Percentiles rank a stretch among this genome's conserved stretches.
These are phyloP conservation scores for Otolemur garnettii DNA, from an alignment of 2,113 vertebrate species.

Conservation along the genomic window DNA sequence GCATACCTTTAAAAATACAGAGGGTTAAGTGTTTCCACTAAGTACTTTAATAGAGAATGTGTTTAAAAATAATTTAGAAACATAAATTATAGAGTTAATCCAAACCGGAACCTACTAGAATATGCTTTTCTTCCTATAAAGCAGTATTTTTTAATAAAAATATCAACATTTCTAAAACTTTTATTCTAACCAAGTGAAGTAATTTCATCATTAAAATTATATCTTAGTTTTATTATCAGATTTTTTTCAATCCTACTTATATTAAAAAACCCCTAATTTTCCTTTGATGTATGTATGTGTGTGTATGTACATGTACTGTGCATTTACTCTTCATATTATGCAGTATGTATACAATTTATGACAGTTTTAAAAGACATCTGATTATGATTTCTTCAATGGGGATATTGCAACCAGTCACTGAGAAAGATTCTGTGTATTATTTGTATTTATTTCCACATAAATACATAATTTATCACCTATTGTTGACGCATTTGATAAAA, in stretches of 20 bases:
- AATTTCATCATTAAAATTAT: neutral
- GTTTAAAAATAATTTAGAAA: neutral
- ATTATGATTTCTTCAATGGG: neutral
- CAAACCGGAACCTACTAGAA: neutral
- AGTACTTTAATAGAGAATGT: neutral
- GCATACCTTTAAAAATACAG: neutral
- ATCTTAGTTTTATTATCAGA: neutral
- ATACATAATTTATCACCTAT: neutral
- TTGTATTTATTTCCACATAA: slow-evolving; percentile 8
- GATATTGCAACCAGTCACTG: neutral
- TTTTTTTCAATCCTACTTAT: neutral
- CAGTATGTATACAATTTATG: neutral
- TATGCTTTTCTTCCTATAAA: neutral
- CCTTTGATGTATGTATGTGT: neutral
- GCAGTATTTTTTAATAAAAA: slow-evolving; percentile 2
- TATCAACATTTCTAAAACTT: neutral
- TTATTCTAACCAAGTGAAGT: neutral
- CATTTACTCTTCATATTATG: neutral
- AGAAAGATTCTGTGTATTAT: neutral
- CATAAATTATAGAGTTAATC: neutral
- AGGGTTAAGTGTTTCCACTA: neutral
- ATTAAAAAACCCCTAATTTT: neutral
- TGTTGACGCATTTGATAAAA: neutral
- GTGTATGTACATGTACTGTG: neutral
- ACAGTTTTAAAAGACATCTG: neutral